phyloP scores from a whole-genome alignment of 2,888 invertebrate genomes.

The Stenurella melanura region DNA sequence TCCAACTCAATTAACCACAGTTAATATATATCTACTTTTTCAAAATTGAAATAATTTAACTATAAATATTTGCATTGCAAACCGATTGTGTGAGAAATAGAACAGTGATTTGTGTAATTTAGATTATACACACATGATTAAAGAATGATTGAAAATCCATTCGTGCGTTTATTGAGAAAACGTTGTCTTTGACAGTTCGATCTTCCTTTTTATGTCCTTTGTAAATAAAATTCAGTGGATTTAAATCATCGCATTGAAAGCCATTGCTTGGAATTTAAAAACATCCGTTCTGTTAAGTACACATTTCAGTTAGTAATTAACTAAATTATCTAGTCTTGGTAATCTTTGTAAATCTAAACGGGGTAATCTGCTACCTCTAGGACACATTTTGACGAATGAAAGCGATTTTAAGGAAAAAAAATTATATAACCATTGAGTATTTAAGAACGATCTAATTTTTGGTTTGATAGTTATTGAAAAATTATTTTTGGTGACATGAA shows the following conservation, averaged over 20 bases:
- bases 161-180: constrained; percentile 59
- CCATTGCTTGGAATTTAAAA: constrained; percentile 16
- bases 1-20: too few relatives aligned
- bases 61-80: constrained; percentile 12
- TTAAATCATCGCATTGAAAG: constrained; percentile 27
- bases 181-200: constrained; percentile 63
- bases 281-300: not conserved
- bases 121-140: constrained; percentile 65
- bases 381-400: too few relatives aligned
- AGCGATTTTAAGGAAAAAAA: too few relatives aligned
- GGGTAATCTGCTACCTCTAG: too few relatives aligned
- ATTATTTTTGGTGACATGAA: too few relatives aligned
- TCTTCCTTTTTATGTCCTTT: constrained; percentile 46
- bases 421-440: too few relatives aligned
- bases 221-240: constrained; percentile 38
- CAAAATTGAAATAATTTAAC: too few relatives aligned
- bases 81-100: constrained; percentile 25
- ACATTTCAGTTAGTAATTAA: not conserved
- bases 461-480: too few relatives aligned
- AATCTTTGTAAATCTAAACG: too few relatives aligned
- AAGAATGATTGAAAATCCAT: constrained; percentile 63
- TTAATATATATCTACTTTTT: too few relatives aligned
- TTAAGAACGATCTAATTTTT: too few relatives aligned
- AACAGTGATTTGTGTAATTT: constrained; percentile 56
- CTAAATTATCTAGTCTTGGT: not conserved